Conservation (phyloP, 30 jellyfish, hydroid and myxozoan genomes). For the Clytia hemisphaerica region DNA sequence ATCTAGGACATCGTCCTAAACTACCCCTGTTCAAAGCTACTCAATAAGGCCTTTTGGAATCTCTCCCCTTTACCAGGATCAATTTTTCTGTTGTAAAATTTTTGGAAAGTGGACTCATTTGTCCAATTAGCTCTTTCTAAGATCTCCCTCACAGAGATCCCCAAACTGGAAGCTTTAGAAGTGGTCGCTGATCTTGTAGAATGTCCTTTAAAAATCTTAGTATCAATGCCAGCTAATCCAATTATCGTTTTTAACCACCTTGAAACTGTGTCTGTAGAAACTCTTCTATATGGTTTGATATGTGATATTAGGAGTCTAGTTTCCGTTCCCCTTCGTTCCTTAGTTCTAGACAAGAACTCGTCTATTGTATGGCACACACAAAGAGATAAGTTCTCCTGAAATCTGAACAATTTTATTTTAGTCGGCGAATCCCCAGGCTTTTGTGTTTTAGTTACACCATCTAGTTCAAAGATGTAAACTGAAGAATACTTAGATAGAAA, state of each 20-base stretch:
- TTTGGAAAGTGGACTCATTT: no score
- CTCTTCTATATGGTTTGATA: not conserved
- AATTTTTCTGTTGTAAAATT: no score
- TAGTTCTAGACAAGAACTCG: not conserved
- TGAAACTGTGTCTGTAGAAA: not conserved
- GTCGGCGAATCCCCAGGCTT: not conserved
- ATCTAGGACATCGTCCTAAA: no score
- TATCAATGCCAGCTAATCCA: not conserved
- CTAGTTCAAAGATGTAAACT: not conserved
- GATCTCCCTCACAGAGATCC: no score
- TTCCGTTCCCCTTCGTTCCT: not conserved
- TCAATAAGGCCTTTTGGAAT: no score
- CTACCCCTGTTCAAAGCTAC: no score
- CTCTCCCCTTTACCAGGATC: no score
- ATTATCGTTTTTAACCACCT: not conserved
- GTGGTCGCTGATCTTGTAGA: conserved; percentile 11
- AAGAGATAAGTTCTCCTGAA: not conserved
- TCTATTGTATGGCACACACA: conserved; percentile 5
- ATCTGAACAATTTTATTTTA: not conserved
- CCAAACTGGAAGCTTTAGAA: no score
- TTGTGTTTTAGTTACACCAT: not conserved
- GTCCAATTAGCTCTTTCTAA: no score
- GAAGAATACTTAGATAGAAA: not conserved
- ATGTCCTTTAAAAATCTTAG: not conserved
- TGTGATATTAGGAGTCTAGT: not conserved